Evolutionary conservation across 2,113 vertebrate species (phyloP).

Genomic region (Xiphophorus maculatus): DNA sequence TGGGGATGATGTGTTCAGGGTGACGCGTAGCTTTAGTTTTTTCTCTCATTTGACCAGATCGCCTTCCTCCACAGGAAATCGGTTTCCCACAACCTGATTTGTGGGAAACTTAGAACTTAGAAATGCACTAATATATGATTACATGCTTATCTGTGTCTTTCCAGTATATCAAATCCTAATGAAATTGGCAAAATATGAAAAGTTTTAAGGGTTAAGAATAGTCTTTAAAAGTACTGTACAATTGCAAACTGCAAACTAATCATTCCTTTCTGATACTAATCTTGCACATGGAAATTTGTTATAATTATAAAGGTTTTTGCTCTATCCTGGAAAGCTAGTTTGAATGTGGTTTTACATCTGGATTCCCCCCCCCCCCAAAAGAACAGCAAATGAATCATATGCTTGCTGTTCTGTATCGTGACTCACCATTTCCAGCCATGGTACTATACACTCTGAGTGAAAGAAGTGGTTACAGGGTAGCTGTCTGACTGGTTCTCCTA

Average conservation of each 20-base stretch:
- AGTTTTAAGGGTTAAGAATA: background rate
- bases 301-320: background rate
- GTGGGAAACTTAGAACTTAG: no score
- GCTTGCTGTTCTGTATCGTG: background rate
- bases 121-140: no score
- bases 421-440: conserved; percentile 97
- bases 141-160: background rate
- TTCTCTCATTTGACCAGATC: background rate
- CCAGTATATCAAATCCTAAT: background rate
- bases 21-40: no score
- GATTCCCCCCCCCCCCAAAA: background rate
- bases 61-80: no score
- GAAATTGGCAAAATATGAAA: background rate
- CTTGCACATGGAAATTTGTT: background rate
- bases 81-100: background rate
- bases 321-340: background rate
- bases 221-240: background rate
- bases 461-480: conserved; percentile 97
- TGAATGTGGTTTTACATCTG: background rate
- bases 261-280: background rate
- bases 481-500: conserved; percentile 91
- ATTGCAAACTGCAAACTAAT: background rate
- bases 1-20: background rate
- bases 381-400: background rate
- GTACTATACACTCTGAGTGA: conserved; percentile 97